These are phyloP conservation scores for Xyrauchen texanus DNA, from an alignment of 2,113 vertebrate species.

Conservation along the genomic window DNA sequence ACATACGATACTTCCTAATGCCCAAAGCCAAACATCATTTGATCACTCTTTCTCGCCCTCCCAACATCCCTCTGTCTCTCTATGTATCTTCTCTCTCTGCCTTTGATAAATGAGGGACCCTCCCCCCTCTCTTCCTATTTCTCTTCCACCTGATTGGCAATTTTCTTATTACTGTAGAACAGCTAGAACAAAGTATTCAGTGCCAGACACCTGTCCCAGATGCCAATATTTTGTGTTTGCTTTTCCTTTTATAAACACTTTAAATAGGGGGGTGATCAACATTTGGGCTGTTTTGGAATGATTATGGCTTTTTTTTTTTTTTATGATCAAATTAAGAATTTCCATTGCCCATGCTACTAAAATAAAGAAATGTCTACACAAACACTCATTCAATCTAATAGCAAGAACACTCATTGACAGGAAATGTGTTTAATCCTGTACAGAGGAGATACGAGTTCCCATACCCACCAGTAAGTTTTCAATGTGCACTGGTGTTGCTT, in stretches of 20 bases:
- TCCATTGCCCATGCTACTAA: no score
- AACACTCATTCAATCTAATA: no score
- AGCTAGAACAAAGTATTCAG: constrained; percentile 39
- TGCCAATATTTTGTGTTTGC: constrained; percentile 25
- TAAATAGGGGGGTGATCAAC: no score
- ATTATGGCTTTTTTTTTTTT: no score
- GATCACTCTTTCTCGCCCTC: constrained; percentile 64
- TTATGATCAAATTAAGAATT: no score
- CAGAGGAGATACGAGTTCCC: no score
- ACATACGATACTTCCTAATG: constrained; percentile 77
- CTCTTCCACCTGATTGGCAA: constrained; percentile 70
- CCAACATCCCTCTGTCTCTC: constrained; percentile 48
- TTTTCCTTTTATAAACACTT: not conserved
- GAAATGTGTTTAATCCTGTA: no score
- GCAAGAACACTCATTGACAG: no score
- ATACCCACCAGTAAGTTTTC: no score
- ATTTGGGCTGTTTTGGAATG: no score
- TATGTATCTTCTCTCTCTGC: constrained; percentile 54
- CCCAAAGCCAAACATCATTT: constrained; percentile 70
- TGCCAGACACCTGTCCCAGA: constrained; percentile 32
- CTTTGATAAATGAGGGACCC: constrained; percentile 12
- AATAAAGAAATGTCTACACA: no score
- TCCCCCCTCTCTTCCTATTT: constrained; percentile 49
- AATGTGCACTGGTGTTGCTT: no score
- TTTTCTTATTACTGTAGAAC: constrained; percentile 54